Base-by-base conservation (phyloP, 2,888 invertebrate species). In the Alcis repandata region DNA sequence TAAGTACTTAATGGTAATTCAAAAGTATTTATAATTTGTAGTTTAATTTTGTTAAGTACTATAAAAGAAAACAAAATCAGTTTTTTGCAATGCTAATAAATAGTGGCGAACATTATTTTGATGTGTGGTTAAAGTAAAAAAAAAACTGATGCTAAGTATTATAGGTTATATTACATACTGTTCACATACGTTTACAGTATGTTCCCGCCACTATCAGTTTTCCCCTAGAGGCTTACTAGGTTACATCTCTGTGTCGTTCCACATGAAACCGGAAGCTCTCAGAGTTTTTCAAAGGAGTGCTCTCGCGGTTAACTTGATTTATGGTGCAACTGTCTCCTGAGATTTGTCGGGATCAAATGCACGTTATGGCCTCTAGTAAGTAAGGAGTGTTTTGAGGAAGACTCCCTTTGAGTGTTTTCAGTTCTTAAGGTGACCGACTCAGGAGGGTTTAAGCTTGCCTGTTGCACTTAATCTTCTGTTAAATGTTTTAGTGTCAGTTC, bases 211-310 rank as follows among this genome's bases (percentile, higher is more conserved):
- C n/a, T n/a, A n/a, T n/a, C n/a, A n/a, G 27, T 27, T 27, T 27
- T 27, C 45, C 36, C 36, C 27, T 19, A 6, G 2, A 7, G 20
- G 2, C 36, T 36, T 36, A 3, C 54, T 45, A 9, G 11, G 13
- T 8, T 38, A 19, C 41, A 4, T 19, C 33, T 20, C 63, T 63
- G 58, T 15, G 77, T 79, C 79, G 76, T 85, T 83, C 71, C 76
- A 80, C 41, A 56, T 38, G 32, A 51, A 60, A 38, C 66, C 51
- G 79, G 83, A 84, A 83, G 84, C 86, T 85, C 82, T 85, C 79
- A 84, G 79, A 82, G 80, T 86, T 87, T 86, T 86, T 85, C 86
- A 86, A 84, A 83, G 79, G 81, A 85, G 79, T 79, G 79, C 78
- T 78, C 77, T 78, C 77, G 76, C 76, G 84, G 79, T 82, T 66